phyloP scores from a whole-genome alignment of 2,797 vertebrate genomes.

The Microchirus variegatus region DNA sequence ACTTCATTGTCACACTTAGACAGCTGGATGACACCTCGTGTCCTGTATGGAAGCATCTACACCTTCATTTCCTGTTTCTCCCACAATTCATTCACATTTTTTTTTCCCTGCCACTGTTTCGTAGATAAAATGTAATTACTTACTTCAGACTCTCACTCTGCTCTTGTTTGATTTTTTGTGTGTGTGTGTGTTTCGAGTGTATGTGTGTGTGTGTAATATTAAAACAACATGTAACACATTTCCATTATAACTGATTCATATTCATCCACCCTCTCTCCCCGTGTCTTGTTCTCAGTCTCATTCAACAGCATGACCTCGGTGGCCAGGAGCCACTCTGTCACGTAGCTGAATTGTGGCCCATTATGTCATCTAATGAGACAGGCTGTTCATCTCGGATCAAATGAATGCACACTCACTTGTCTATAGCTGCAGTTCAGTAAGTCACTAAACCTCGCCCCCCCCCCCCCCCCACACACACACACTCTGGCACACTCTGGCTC shows the following conservation, averaged over 20 bases:
- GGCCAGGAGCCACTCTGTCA: constrained; percentile 45
- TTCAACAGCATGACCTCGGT: constrained; percentile 20
- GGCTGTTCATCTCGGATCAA: constrained; percentile 42
- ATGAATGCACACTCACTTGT: constrained; percentile 34
- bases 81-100: neutral
- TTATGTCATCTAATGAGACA: constrained; percentile 56
- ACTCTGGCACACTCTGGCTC: neutral
- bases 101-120: neutral
- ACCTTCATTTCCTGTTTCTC: constrained; percentile 14
- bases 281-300: constrained; percentile 19
- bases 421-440: constrained; percentile 3
- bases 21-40: neutral
- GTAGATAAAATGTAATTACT: constrained; percentile 24
- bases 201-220: constrained; percentile 5
- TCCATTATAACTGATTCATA: constrained; percentile 28
- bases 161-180: constrained; percentile 7
- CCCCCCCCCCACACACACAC: no score
- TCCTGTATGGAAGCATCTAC: constrained; percentile 1
- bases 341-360: constrained; percentile 27
- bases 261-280: constrained; percentile 15
- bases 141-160: constrained; percentile 4
- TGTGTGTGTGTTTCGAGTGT: neutral
- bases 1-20: constrained; percentile 15
- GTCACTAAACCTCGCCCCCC: constrained; percentile 7
- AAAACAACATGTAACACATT: constrained; percentile 30